Base-by-base conservation (phyloP, 2,888 invertebrate genomes). In the Caenorhabditis plicata region DNA sequence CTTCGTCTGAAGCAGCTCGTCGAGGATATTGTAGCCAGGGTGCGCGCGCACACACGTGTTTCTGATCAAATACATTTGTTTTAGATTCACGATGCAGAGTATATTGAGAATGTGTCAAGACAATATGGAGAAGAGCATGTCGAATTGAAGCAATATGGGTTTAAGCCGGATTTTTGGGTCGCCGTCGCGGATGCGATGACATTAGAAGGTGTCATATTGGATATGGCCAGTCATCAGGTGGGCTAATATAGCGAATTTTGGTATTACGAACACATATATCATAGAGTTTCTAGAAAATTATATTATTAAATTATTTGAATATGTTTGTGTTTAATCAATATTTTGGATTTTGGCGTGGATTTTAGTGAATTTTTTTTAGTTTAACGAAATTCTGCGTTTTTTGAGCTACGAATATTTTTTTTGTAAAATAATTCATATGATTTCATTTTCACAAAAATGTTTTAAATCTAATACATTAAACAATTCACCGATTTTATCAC, bases 101-200 rank as follows among this genome's bases (percentile, higher is more conserved):
- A 65, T 38, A 75, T 78, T 42, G 65, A 67, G 15, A 48, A 46
- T 20, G 41, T 75, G 17, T 68, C 74, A 7, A 55, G 63, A 20
- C 57, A 64, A 17, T 79, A 77, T 51, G 79, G 79, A 1, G 76
- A 77, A 41, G 72, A 70, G 35, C 78, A 79, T 45, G 77, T 79
- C 9, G 71, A 73, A 27, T 50, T 74, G 39, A 78, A 77, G 25
- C 57, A 62, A 43, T 73, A 53, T 38, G 80, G 80, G 7, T 80
- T 80, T 56, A 80, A 80, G 33, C 78, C 80, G 7, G 78, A 80
- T 54, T 80, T 80, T 54, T 80, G 79, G 79, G 80, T 80, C 1
- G 70, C 73, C 2, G 52, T 80, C 11, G 76, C 80, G 0, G 80
- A 80, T 52, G 76, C 77, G 4, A 77, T 80, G 62, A 78, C 78